Base-by-base conservation (phyloP, 64 coral and sea anemone genomes). In the Exaiptasia diaphana region DNA sequence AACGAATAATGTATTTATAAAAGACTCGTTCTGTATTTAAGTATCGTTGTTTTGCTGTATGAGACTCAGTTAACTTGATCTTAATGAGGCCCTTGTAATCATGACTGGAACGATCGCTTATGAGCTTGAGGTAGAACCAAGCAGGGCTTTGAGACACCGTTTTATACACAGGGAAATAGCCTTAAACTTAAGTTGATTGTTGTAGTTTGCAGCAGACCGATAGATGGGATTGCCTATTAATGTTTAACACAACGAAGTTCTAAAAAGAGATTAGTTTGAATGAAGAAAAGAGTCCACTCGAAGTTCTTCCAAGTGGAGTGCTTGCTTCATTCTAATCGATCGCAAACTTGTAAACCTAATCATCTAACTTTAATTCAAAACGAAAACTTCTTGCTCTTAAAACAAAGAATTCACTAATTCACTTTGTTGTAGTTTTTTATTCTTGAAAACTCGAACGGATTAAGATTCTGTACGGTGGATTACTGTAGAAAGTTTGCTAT, bases 401-500 rank as follows among this genome's bases (percentile, higher is more conserved):
- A 18, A n/a, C n/a, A 13, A 65, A 65, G 61, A 35, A 65, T 65
- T 65, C 38, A 35, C 61, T 13, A 65, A 65, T 65, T 35, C 61
- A 6, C 31, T 17, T 65, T 65, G 61, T 65, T 65, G 32, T 35
- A 37, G 61, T 65, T 65, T 65, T 37, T 28, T 35, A 15, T 65
- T 65, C 1, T 35, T 65, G 14, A 20, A 65, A 65, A 65, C 9
- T 65, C 30, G 38, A 65, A 46, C 32, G n/a, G 61, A 65, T 65
- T 65, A 15, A 65, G 31, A 12, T 13, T 8, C 43, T 46, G 43
- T 8, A 37, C 17, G 28, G 31, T 65, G 61, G 61, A 35, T 65
- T 65, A 28, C 61, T 65, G 38, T 65, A 35, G 30, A 65, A 37
- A 65, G 61, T 65, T n/a, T 76, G 48, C 75, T 86, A 76, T 61